Evolutionary conservation across 2,888 invertebrate species (phyloP).

Genomic region (Agrotis segetum): DNA sequence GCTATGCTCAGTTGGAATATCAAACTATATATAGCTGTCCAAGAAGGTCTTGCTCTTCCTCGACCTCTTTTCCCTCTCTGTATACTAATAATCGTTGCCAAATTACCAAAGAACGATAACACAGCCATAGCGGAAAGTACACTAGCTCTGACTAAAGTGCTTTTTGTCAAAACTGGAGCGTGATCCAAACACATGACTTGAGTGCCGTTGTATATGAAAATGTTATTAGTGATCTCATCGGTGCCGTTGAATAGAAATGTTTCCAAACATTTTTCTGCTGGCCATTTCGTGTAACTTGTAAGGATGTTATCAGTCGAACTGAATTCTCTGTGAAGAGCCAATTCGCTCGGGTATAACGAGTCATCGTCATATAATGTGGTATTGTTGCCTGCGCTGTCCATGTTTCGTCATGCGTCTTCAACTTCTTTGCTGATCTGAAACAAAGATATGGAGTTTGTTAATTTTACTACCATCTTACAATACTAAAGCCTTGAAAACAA

Average conservation of each 20-base stretch:
- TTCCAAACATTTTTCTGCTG: slow-evolving; percentile 81
- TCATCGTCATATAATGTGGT: slow-evolving; percentile 85
- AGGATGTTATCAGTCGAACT: slow-evolving; percentile 67
- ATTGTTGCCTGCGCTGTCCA: slow-evolving; percentile 87
- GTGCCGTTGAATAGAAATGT: slow-evolving; percentile 74
- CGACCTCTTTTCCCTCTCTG: slow-evolving; percentile 91
- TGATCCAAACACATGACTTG: slow-evolving; percentile 90
- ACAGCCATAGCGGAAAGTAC: slow-evolving; percentile 93
- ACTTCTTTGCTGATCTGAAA: slow-evolving; percentile 76
- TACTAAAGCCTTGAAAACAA: not conserved
- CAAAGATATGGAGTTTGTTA: slow-evolving; percentile 63
- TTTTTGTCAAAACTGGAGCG: slow-evolving; percentile 93
- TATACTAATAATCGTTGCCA: slow-evolving; percentile 95
- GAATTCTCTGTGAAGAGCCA: slow-evolving; percentile 74
- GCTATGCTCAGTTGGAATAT: slow-evolving; percentile 96
- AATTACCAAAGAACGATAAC: slow-evolving; percentile 94
- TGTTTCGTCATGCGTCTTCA: slow-evolving; percentile 86
- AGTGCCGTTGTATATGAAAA: slow-evolving; percentile 80
- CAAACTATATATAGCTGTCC: slow-evolving; percentile 94
- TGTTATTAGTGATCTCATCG: slow-evolving; percentile 71
- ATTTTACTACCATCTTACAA: not conserved
- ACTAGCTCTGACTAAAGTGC: slow-evolving; percentile 92
- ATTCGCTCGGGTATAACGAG: slow-evolving; percentile 72
- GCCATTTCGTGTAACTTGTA: slow-evolving; percentile 74
- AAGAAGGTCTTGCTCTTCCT: slow-evolving; percentile 91